phyloP scores from a whole-genome alignment of 1,140 invertebrate species.

The Pseudomyrmex flavicornis region DNA sequence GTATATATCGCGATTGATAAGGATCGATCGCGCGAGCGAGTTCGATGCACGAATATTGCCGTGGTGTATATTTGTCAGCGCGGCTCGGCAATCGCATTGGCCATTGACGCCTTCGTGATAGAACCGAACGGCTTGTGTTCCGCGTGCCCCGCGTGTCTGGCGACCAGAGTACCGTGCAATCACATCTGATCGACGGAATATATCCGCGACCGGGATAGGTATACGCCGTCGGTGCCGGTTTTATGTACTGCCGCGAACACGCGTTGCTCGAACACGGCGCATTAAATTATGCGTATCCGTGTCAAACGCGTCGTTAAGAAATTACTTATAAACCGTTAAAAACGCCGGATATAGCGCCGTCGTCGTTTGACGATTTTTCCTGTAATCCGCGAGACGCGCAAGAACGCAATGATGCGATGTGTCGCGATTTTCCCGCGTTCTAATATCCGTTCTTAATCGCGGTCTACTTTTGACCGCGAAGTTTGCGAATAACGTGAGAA shows the following conservation, averaged over 20 bases:
- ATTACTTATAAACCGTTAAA: slow-evolving; percentile 53
- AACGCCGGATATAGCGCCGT: slow-evolving; percentile 35
- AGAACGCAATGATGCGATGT: background rate
- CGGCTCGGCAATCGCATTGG: slow-evolving; percentile 66
- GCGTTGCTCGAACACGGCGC: slow-evolving; percentile 38
- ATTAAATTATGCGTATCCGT: slow-evolving; percentile 76
- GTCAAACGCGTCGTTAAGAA: slow-evolving; percentile 75
- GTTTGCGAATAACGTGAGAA: background rate
- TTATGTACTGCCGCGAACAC: slow-evolving; percentile 29
- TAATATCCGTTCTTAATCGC: too few species aligned
- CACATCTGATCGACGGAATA: slow-evolving; percentile 73
- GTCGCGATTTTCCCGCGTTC: background rate
- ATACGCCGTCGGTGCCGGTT: slow-evolving; percentile 11
- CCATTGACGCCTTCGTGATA: slow-evolving; percentile 74
- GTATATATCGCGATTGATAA: slow-evolving; percentile 45
- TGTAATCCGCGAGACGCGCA: slow-evolving; percentile 10
- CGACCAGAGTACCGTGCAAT: slow-evolving; percentile 79
- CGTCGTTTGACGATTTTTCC: slow-evolving; percentile 32
- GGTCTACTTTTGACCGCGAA: background rate
- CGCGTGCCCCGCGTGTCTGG: slow-evolving; percentile 81
- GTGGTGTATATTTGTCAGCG: slow-evolving; percentile 61
- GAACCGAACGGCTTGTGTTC: slow-evolving; percentile 70
- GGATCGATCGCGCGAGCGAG: slow-evolving; percentile 26
- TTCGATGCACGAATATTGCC: slow-evolving; percentile 22
- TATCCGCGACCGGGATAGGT: slow-evolving; percentile 35